A percentile compares a stretch with the other conserved stretches of the same genome.
Conservation (phyloP, 2,113 vertebrate genomes). For the Gila orcuttii region DNA sequence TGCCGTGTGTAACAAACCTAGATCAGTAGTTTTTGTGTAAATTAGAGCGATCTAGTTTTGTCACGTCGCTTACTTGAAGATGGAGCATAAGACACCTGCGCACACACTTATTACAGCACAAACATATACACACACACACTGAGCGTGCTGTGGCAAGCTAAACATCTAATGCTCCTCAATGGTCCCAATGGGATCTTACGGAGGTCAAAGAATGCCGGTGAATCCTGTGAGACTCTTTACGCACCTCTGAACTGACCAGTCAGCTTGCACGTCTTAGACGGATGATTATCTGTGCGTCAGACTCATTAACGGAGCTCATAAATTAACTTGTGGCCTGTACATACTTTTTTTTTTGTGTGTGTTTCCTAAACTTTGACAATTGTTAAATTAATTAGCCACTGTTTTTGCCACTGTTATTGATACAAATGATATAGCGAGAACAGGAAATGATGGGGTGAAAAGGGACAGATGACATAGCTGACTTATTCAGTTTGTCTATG, state of each 20-base stretch:
- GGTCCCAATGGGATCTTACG: conserved; percentile 40
- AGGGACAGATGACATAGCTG: background rate
- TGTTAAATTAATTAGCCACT: background rate
- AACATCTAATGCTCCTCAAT: conserved; percentile 52
- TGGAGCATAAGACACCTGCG: background rate
- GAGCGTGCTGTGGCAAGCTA: conserved; percentile 15
- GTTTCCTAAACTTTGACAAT: background rate
- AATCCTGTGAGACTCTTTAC: conserved; percentile 15
- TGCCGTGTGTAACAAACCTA: background rate
- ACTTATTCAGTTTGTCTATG: background rate
- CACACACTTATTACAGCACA: conserved; percentile 1
- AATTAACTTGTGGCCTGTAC: background rate
- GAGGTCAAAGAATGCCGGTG: conserved; percentile 28
- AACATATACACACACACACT: background rate
- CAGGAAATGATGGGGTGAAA: background rate
- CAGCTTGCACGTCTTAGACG: background rate
- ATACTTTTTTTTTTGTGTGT: background rate
- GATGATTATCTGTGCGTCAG: background rate
- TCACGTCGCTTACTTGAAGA: conserved; percentile 8
- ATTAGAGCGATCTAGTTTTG: background rate
- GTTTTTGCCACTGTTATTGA: background rate
- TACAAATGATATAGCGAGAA: background rate
- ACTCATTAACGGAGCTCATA: background rate
- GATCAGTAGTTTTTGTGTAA: conserved; percentile 15
- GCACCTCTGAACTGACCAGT: conserved; percentile 8